These are phyloP conservation scores for Acholoe squamosa DNA, from an alignment of 2,888 invertebrate species.

Conservation along the genomic window DNA sequence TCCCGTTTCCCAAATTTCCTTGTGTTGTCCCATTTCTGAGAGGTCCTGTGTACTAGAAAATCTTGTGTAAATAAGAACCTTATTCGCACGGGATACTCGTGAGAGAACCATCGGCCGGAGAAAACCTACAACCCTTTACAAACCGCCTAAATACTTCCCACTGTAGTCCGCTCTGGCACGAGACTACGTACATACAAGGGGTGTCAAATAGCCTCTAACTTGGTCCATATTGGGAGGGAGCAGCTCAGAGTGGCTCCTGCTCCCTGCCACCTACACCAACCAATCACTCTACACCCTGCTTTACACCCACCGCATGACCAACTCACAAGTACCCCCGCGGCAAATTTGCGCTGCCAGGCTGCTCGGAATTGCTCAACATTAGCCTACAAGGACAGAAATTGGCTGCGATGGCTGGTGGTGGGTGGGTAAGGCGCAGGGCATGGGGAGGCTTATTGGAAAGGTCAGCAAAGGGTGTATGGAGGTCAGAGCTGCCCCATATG, in stretches of 20 bases:
- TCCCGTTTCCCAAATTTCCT: no score
- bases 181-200: neutral
- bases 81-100: no score
- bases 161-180: no score
- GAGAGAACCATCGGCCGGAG: no score
- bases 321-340: slow-evolving; percentile 1
- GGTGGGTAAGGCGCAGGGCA: neutral
- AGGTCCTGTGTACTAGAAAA: no score
- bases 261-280: neutral
- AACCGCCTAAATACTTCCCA: no score
- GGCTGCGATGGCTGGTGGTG: neutral
- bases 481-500: neutral
- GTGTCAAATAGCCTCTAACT: slow-evolving; percentile 34
- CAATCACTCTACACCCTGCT: neutral
- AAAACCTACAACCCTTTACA: no score
- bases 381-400: slow-evolving; percentile 41
- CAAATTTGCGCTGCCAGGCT: slow-evolving; percentile 25
- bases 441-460: neutral
- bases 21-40: no score
- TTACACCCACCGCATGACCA: neutral
- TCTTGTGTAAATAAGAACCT: no score
- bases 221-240: slow-evolving; percentile 7
- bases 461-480: neutral
- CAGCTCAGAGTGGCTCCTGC: slow-evolving; percentile 22
- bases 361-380: slow-evolving; percentile 25